Percentiles rank a stretch among this genome's conserved stretches.
These are phyloP conservation scores for Pristionchus exspectatus DNA, from an alignment of 2,888 invertebrate species.

Conservation along the genomic window DNA sequence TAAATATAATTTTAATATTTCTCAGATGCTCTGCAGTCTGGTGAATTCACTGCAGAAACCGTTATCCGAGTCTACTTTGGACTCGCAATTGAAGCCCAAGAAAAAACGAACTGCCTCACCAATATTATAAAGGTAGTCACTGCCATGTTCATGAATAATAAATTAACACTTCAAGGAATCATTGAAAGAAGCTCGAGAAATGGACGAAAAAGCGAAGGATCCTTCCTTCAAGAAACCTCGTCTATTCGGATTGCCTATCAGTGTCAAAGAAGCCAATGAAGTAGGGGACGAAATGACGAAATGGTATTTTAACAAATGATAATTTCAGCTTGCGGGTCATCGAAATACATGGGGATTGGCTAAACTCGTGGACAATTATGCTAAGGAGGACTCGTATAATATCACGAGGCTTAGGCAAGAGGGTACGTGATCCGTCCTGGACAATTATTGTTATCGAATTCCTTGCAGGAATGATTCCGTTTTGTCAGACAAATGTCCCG, in stretches of 20 bases:
- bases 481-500: conserved; percentile 80
- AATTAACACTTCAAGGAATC: not conserved
- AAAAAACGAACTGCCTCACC: conserved; percentile 35
- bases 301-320: not conserved
- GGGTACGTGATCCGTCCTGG: conserved; percentile 3
- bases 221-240: conserved; percentile 56
- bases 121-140: not conserved
- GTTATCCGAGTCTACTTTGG: conserved; percentile 17
- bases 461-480: conserved; percentile 80
- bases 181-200: conserved; percentile 52
- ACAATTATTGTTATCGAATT: not conserved
- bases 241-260: conserved; percentile 66
- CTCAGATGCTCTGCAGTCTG: not conserved
- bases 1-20: not conserved
- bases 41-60: not conserved
- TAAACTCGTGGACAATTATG: not conserved
- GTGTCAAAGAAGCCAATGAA: conserved; percentile 60
- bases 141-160: not conserved
- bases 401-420: conserved; percentile 55
- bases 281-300: not conserved
- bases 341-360: not conserved
- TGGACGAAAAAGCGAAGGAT: conserved; percentile 56
- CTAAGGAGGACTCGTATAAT: not conserved
- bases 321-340: not conserved
- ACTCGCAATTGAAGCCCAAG: conserved; percentile 5